Evolutionary conservation across 2,888 invertebrate species (phyloP), one percentile per base, ranked within the genome.

Genomic region (Azorinus chamasolen): DNA sequence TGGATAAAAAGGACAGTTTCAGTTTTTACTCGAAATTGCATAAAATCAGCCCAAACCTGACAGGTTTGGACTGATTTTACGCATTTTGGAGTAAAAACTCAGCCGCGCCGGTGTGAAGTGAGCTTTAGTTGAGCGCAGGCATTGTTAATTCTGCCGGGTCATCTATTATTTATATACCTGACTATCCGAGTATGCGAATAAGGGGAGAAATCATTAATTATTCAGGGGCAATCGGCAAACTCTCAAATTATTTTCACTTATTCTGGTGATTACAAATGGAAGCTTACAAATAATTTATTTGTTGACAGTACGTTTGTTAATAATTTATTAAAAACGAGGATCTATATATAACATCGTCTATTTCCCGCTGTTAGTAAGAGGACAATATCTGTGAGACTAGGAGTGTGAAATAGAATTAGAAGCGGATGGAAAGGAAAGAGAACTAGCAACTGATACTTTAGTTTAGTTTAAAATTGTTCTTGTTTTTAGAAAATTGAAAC

Each of bases 221-320:
- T 81, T 81, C 75, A 81, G 20, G 25, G n/a, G 37, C 70, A 78
- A 77, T 78, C 77, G 73, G 69, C 77, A 71, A 74, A 74, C 77
- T 74, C 77, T 72, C 77, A 74, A 81, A 81, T 81, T 77, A 81
- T 81, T 78, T 81, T 77, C 77, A 70, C 74, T 81, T 81, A 78
- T 77, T 73, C 68, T 63, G 59, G 68, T 78, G 68, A 81, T 81
- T 78, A 81, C 74, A 71, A 81, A 81, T 81, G 74, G 73, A 77
- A 53, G 59, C 74, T 74, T 68, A 81, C 71, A 77, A 81, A 81
- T 81, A 74, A 81, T 81, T 81, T 74, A 81, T 81, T 77, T 74
- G 74, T 75, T 78, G 77, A 75, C 77, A 74, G 77, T 64, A 59
- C 53, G 32, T 25, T 64, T 55, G 73, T 77, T 66, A 81, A 80